Evolutionary conservation across 2,113 vertebrate genomes (phyloP), one percentile per base, ranked within the genome.

Genomic region (Oncorhynchus mykiss): DNA sequence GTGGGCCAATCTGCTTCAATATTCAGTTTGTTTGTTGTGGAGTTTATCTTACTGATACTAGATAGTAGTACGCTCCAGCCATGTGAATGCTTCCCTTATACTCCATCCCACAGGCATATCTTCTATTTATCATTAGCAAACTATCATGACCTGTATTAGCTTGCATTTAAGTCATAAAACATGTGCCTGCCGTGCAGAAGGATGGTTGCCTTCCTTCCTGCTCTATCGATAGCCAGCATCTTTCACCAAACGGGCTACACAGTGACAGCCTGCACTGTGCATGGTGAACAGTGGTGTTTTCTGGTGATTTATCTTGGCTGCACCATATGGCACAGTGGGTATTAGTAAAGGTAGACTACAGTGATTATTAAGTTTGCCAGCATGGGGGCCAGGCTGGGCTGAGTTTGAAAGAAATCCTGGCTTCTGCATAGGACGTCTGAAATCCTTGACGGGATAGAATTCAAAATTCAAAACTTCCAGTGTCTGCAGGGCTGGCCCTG

Each of bases 21-120:
- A 88, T 90, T 87, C 78, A 88, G 62, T 84, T 84, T 88, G 84
- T 91, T 89, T 91, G 82, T 90, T 87, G 82, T 87, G 1, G 24
- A 71, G 54, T 74, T 78, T 81, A 72, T 74, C 31, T 80, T 72
- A 74, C 16, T 49, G 66, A 75, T 67, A 66, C 73, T 68, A 9
- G 18, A 16, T 70, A 4, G 54, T 25, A 54, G 51, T 39, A 6
- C 4, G 16, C 14, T 34, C 54, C 27, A 60, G 29, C n/a, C 57
- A 34, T 45, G 39, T 2, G 39, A 45, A 9, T 1, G 34, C 34
- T 39, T 39, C 39, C 8, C 39, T 0, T 45, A 45, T 34, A 62
- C 3, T 73, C 79, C 79, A 83, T 51, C 49, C 49, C 14, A 16
- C 49, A 14, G 49, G 49, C 12, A 18, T 54, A 54, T 18, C 51